These are phyloP conservation scores for Sapajus apella DNA, from an alignment of 2,113 vertebrate species.

Conservation along the genomic window DNA sequence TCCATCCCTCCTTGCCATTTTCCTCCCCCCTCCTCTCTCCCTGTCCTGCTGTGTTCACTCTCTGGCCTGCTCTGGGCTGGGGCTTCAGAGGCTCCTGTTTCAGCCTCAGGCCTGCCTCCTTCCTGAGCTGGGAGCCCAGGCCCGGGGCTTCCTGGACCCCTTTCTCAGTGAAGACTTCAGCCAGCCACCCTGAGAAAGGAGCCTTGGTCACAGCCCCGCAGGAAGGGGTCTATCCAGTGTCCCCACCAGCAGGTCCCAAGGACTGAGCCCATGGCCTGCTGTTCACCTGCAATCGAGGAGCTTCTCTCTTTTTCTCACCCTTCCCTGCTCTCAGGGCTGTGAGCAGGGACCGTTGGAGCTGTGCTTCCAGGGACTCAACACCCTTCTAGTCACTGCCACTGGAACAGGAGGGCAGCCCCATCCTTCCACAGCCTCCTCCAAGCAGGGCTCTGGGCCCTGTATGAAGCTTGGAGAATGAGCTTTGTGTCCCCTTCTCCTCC, in stretches of 20 bases:
- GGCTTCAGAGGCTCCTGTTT: constrained; percentile 73
- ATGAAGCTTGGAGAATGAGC: neutral
- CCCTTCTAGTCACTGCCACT: neutral
- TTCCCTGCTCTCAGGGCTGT: neutral
- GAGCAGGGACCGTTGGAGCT: neutral
- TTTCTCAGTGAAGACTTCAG: neutral
- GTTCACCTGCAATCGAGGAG: neutral
- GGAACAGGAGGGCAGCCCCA: neutral
- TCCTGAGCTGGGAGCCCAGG: neutral
- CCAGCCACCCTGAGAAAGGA: neutral
- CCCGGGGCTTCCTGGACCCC: neutral
- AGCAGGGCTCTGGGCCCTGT: too few relatives aligned
- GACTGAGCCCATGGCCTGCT: neutral
- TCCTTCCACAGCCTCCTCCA: neutral
- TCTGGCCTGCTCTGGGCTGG: constrained; percentile 79
- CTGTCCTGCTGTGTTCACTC: constrained; percentile 73
- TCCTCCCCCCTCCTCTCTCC: constrained; percentile 77
- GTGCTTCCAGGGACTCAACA: neutral
- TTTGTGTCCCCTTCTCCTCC: neutral
- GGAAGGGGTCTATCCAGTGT: neutral
- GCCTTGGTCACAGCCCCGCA: neutral
- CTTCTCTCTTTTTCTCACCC: neutral
- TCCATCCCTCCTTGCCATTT: constrained; percentile 82
- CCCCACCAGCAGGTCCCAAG: neutral
- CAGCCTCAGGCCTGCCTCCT: neutral